Evolutionary conservation across 2,797 vertebrate species (phyloP), one percentile per base, ranked within the genome.

Genomic region (Sphenodon punctatus): DNA sequence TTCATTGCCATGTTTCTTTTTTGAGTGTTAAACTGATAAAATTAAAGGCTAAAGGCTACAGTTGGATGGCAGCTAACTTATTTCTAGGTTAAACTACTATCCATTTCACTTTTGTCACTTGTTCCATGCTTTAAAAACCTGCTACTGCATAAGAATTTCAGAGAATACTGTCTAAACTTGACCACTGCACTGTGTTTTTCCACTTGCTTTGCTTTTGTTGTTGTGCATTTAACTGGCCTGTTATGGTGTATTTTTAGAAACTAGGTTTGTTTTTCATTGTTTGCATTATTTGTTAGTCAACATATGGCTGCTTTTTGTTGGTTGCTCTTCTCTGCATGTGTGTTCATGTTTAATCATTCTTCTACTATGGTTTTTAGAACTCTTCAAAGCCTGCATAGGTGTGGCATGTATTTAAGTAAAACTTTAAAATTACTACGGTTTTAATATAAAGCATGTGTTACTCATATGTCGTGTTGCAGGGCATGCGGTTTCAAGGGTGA

Each of bases 91-190:
- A 69, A 82, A 78, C 60, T 81, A 81, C 71, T 34, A 43, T 49
- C 15, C n/a, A 12, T 42, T 68, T 70, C 58, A 77, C 32, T 17
- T 82, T 53, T 46, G 78, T 81, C 30, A 1, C 51, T 71, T 67
- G 46, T 56, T 60, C 89, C 63, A 72, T 43, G 36, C 64, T 86
- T 76, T 66, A 66, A 69, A 93, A 90, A 78, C 84, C 89, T 85
- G 87, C 61, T 58, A 39, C 56, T 49, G n/a, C 59, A 75, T 81
- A 83, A 7, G 42, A 80, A 77, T 94, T 94, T 90, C 53, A 45
- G 81, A 88, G 68, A 46, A 13, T 80, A 75, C 88, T 88, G 56
- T 89, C 92, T 88, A 91, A 94, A 95, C 95, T 95, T 96, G 94
- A 95, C 95, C 95, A 94, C 95, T 94, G 92, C 80, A 86, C 83